Conservation (phyloP, 2,797 vertebrate species). For the Odontamblyopus rebecca region DNA sequence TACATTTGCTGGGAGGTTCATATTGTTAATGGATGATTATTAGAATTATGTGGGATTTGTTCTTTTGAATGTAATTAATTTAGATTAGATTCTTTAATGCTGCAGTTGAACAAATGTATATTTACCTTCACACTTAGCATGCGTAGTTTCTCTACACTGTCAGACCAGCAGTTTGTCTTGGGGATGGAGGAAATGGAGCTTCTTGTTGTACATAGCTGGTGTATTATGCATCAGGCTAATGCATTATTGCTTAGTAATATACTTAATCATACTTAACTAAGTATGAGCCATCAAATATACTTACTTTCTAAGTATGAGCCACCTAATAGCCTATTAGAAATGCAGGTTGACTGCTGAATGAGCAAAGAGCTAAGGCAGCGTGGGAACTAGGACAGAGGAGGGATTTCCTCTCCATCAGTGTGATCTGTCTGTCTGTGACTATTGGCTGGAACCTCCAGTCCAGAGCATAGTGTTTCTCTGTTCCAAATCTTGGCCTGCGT, state of each 20-base stretch:
- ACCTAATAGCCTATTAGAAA: constrained; percentile 2
- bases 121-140: background rate
- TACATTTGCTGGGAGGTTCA: background rate
- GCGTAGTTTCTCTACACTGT: no score
- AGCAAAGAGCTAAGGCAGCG: constrained; percentile 20
- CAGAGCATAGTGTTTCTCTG: constrained; percentile 4
- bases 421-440: constrained; percentile 3
- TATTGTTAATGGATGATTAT: background rate
- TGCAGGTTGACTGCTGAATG: constrained; percentile 38
- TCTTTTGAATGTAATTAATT: no score
- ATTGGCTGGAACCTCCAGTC: background rate
- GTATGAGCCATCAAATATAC: background rate
- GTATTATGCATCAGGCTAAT: background rate
- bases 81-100: no score
- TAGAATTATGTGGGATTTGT: no score
- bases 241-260: no score
- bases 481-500: constrained; percentile 12
- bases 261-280: background rate
- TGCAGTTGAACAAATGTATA: background rate
- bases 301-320: background rate
- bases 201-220: background rate
- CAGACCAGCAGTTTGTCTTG: no score
- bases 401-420: constrained; percentile 1
- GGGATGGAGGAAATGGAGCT: background rate
- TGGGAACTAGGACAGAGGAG: constrained; percentile 39